These are phyloP conservation scores for Montipora capricornis DNA, from an alignment of 64 coral and sea anemone species.

Conservation along the genomic window DNA sequence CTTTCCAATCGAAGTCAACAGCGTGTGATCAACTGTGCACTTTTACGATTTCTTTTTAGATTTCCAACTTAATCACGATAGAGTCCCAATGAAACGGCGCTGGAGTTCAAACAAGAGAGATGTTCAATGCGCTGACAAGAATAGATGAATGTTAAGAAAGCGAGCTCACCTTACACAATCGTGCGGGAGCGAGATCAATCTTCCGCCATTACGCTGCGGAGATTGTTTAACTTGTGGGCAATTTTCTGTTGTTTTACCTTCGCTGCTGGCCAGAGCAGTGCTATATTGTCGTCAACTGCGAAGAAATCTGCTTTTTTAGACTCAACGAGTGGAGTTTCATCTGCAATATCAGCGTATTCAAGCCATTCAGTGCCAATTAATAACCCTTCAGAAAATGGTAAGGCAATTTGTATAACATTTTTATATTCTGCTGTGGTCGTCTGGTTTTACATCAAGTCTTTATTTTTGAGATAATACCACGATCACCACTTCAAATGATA, in stretches of 20 bases:
- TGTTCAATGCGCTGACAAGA: background rate
- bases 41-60: background rate
- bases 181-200: background rate
- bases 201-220: background rate
- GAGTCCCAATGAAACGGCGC: constrained; percentile 9
- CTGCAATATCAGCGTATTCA: constrained; percentile 13
- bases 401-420: background rate
- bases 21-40: constrained; percentile 4
- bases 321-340: background rate
- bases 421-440: too few relatives aligned
- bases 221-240: constrained; percentile 42
- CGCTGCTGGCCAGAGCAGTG: background rate
- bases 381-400: constrained; percentile 11
- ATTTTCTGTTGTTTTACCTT: constrained; percentile 21
- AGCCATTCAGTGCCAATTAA: background rate
- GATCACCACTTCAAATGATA: too few relatives aligned
- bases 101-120: background rate
- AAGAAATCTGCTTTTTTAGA: background rate
- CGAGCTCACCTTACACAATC: background rate
- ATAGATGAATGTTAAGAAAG: constrained; percentile 45
- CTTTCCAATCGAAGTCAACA: background rate
- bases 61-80: background rate
- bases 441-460: too few relatives aligned
- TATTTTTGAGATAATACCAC: too few relatives aligned
- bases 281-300: background rate